Evolutionary conservation across 2,113 vertebrate species (phyloP).

Genomic region (Psophia crepitans): DNA sequence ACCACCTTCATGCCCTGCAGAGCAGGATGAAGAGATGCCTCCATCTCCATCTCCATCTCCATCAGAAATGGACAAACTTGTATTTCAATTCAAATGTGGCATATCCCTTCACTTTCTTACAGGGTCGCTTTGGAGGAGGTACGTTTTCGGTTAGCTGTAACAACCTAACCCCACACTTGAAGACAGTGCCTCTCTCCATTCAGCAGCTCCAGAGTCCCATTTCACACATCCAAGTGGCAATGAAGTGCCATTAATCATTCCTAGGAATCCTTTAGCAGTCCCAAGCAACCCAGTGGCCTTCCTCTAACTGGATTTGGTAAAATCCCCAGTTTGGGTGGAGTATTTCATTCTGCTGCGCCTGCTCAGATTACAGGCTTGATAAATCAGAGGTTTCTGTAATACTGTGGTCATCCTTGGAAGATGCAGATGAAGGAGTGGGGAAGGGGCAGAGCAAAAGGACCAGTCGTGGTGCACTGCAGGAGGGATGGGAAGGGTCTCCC

Average conservation of each 20-base stretch:
- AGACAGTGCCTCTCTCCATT: not conserved
- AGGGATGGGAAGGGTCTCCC: not conserved
- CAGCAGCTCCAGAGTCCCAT: not conserved
- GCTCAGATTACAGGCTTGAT: not conserved
- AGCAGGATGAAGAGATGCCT: not conserved
- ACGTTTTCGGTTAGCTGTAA: accelerated
- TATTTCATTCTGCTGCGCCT: not conserved
- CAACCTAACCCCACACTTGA: not conserved
- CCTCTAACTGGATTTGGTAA: not conserved
- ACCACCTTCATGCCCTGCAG: not conserved
- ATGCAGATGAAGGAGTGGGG: not conserved
- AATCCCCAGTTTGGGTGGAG: not conserved
- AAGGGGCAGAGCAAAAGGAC: not conserved
- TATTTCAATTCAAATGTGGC: too few species aligned
- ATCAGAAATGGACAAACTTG: not conserved
- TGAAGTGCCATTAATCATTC: not conserved
- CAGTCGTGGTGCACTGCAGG: not conserved
- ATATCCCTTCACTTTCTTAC: not conserved
- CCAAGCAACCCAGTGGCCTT: not conserved
- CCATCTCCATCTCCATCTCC: not conserved
- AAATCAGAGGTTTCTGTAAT: not conserved
- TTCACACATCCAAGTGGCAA: not conserved
- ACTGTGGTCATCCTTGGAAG: not conserved
- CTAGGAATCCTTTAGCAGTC: not conserved
- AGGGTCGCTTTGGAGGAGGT: not conserved